Conservation (phyloP, 2,797 vertebrate species). For the Argyrosomus regius region DNA sequence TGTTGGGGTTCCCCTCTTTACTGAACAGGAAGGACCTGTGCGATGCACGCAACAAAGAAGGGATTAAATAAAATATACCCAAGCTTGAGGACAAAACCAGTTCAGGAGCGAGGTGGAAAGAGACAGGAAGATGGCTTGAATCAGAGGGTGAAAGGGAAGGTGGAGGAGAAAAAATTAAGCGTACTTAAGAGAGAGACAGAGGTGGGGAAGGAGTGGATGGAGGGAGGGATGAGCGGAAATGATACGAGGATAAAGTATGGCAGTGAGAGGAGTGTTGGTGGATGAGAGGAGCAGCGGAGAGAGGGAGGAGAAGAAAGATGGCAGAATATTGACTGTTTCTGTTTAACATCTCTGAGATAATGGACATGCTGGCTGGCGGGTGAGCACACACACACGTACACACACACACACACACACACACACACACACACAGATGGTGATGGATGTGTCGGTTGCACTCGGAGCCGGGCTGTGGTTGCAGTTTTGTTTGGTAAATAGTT, state of each 20-base stretch:
- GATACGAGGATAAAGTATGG: slow-evolving; percentile 7
- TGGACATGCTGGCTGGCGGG: slow-evolving; percentile 58
- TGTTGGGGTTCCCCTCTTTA: slow-evolving; percentile 99
- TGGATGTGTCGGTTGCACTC: slow-evolving; percentile 53
- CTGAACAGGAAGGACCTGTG: slow-evolving; percentile 96
- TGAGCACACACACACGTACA: neutral
- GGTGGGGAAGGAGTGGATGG: neutral
- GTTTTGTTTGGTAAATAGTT: slow-evolving; percentile 63
- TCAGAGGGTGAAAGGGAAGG: neutral
- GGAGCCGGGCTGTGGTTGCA: slow-evolving; percentile 53
- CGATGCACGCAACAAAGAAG: neutral
- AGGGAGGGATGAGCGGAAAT: neutral
- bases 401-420: slow-evolving; percentile 13
- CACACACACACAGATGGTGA: slow-evolving; percentile 21
- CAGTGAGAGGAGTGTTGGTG: slow-evolving; percentile 12
- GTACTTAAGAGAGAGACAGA: neutral
- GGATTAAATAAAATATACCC: neutral
- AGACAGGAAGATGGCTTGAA: neutral
- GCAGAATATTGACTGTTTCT: slow-evolving; percentile 64
- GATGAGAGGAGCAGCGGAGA: neutral
- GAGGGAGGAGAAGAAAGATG: slow-evolving; percentile 24
- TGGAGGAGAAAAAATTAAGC: neutral
- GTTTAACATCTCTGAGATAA: slow-evolving; percentile 71
- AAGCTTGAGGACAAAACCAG: neutral
- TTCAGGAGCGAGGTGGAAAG: neutral